Conservation (phyloP, 2,113 vertebrate genomes). For the Tympanuchus pallidicinctus region DNA sequence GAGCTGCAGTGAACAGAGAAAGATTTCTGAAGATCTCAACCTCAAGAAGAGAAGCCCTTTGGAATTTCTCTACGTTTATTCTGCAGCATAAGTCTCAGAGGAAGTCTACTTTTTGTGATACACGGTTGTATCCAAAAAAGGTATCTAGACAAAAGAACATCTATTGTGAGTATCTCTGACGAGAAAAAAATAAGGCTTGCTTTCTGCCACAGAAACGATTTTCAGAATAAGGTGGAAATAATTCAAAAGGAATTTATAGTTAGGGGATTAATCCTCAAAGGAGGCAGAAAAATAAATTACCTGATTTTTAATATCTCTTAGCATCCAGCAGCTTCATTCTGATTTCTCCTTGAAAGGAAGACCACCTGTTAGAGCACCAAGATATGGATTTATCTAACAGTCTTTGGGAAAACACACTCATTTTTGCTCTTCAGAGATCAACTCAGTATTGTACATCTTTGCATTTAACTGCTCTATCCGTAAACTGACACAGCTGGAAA, state of each 20-base stretch:
- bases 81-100: neutral
- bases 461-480: neutral
- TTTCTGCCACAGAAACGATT: constrained; percentile 30
- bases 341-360: constrained; percentile 27
- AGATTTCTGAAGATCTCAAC: neutral
- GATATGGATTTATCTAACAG: neutral
- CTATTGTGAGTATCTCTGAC: neutral
- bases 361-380: constrained; percentile 15
- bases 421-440: neutral
- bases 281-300: constrained; percentile 38
- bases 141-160: neutral
- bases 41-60: neutral
- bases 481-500: neutral
- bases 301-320: constrained; percentile 7
- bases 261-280: constrained; percentile 4
- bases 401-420: neutral
- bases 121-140: neutral
- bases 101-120: neutral
- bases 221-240: constrained; percentile 21
- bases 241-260: constrained; percentile 54
- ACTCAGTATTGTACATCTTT: neutral
- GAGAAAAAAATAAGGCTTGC: constrained; percentile 12
- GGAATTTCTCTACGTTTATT: neutral
- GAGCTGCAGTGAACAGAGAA: neutral
- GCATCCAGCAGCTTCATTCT: neutral